phyloP scores from a whole-genome alignment of 2,797 vertebrate species.

The Tapirus indicus region DNA sequence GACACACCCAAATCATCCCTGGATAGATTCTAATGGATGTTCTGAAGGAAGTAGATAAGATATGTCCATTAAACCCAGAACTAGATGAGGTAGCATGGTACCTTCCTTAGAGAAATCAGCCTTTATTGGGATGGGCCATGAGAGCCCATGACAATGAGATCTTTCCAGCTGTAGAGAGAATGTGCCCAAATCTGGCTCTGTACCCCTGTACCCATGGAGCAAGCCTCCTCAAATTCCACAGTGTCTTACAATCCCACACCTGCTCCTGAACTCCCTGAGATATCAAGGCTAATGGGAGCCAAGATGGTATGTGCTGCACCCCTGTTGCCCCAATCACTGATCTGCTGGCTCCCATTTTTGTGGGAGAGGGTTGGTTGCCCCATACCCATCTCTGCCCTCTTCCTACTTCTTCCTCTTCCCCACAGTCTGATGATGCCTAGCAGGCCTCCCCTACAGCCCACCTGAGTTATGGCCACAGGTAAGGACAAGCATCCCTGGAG shows the following conservation, averaged over 20 bases:
- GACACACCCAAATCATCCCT: background rate
- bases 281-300: background rate
- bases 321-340: background rate
- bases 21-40: background rate
- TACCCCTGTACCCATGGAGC: background rate
- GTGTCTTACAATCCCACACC: background rate
- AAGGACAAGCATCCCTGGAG: background rate
- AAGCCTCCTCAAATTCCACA: background rate
- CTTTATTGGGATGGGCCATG: background rate
- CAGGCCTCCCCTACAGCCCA: background rate
- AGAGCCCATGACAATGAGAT: background rate
- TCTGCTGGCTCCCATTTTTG: background rate
- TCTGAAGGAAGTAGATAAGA: constrained; percentile 13
- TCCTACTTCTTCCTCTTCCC: background rate
- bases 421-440: background rate
- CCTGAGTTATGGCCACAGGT: background rate
- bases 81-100: background rate
- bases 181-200: background rate
- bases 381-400: background rate
- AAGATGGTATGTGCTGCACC: no score
- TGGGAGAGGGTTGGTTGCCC: background rate
- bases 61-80: background rate
- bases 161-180: background rate
- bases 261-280: background rate
- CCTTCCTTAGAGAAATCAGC: background rate